These are phyloP conservation scores for Aspidoscelis tigris DNA, from an alignment of 2,113 vertebrate genomes.

Conservation along the genomic window DNA sequence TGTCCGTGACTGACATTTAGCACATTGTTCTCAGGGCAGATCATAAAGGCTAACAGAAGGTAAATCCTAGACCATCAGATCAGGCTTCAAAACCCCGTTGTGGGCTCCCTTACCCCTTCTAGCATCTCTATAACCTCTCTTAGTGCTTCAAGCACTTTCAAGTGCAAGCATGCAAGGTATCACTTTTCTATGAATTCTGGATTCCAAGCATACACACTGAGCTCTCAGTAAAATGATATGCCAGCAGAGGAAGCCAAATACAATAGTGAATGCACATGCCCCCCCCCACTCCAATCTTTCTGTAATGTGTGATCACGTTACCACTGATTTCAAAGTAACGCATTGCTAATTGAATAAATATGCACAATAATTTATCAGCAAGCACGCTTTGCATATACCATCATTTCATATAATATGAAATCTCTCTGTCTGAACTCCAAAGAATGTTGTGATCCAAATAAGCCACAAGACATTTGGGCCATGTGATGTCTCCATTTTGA, in stretches of 20 bases:
- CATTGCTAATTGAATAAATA: constrained; percentile 56
- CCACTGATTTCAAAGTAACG: constrained; percentile 61
- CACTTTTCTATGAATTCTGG: constrained; percentile 71
- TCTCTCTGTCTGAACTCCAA: not conserved
- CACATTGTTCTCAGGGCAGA: constrained; percentile 83
- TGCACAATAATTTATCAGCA: constrained; percentile 44
- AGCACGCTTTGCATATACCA: not conserved
- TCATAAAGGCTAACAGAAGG: constrained; percentile 82
- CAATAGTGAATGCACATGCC: constrained; percentile 50
- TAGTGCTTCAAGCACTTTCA: constrained; percentile 76
- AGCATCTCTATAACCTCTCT: constrained; percentile 70
- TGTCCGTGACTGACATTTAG: constrained; percentile 89
- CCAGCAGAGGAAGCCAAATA: constrained; percentile 55
- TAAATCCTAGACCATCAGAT: constrained; percentile 85
- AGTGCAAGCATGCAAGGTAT: constrained; percentile 83
- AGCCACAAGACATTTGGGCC: not conserved
- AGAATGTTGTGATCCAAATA: constrained; percentile 27
- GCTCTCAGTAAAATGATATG: constrained; percentile 60
- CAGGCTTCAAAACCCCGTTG: constrained; percentile 89
- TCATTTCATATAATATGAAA: constrained; percentile 32
- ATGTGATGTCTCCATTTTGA: not conserved
- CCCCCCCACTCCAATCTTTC: constrained; percentile 23
- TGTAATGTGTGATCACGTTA: constrained; percentile 52
- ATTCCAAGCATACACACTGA: constrained; percentile 56
- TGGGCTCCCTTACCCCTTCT: constrained; percentile 65